Base-by-base conservation (phyloP, 2,888 invertebrate species). In the Opisthograptis luteolata region DNA sequence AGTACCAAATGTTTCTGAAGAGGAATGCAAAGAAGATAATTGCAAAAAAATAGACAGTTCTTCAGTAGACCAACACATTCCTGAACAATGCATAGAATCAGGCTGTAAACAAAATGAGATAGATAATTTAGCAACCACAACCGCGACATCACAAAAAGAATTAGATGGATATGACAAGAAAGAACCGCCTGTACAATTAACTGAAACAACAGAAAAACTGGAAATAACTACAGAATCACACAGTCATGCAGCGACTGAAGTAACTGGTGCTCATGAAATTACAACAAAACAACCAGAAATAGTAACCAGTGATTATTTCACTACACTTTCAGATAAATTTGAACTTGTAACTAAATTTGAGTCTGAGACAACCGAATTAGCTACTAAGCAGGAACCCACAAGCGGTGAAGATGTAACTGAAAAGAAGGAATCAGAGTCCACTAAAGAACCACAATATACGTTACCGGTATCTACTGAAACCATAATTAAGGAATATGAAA, bases 41-140 rank as follows among this genome's bases (percentile, higher is more conserved):
- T 88, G 88, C 58, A 72, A 70, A 60, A 72, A 73, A 39, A 77
- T 79, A 55, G 78, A 80, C 50, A 55, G 48, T 30, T 10, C 68
- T 20, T 54, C 64, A 37, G 32, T 51, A 47, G 65, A 66, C 28
- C 56, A 62, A 35, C 56, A 68, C 43, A 9, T 60, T 39, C 67
- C 75, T 45, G 39, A 64, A 47, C 61, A 70, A 50, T 81, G 83
- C 63, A 50, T 61, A 43, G 75, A 66, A 31, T 19, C 56, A 32
- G 61, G 74, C 14, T 85, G 85, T 43, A 42, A 45, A 13, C 10
- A 20, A 32, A 12, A 27, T 17, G 42, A 39, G 28, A 27, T 2
- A 36, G 44, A 57, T 39, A 27, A 34, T 10, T 54, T 53, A 12
- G 34, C 35, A 8, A 17, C 44, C 2, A 42, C 54, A 9, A 28